Percentiles rank a stretch among this genome's conserved stretches.
Evolutionary conservation across 1,140 invertebrate genomes (phyloP).

Genomic region (Oryzaephilus surinamensis): DNA sequence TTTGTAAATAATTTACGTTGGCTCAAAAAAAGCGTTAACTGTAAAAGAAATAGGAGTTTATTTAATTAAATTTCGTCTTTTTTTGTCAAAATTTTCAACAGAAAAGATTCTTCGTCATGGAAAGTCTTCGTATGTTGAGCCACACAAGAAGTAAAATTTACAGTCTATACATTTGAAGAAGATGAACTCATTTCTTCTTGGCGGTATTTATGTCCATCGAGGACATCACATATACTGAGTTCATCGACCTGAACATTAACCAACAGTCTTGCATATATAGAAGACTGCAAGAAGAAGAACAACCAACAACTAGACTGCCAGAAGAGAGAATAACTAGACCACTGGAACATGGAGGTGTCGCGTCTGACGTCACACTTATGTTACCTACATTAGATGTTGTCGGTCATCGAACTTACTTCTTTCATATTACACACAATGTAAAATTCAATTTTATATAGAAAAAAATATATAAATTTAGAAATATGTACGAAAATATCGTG

Average conservation of each 20-base stretch:
- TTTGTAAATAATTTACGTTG: too few relatives aligned
- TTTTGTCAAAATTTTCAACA: too few relatives aligned
- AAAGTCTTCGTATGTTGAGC: too few relatives aligned
- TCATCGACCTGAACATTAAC: slow-evolving; percentile 15
- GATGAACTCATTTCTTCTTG: slow-evolving; percentile 21
- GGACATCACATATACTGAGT: slow-evolving; percentile 20
- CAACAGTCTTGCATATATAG: slow-evolving; percentile 10
- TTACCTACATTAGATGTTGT: slow-evolving; percentile 26
- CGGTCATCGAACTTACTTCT: slow-evolving; percentile 22
- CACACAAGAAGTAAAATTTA: slow-evolving; percentile 4
- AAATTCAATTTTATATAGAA: too few relatives aligned
- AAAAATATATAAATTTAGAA: too few relatives aligned
- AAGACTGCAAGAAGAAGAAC: slow-evolving; percentile 12
- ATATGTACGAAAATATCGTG: too few relatives aligned
- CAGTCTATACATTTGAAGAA: slow-evolving; percentile 10
- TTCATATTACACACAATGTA: too few relatives aligned
- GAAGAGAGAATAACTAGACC: slow-evolving; percentile 25
- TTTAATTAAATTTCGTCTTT: too few relatives aligned
- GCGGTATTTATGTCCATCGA: slow-evolving; percentile 16
- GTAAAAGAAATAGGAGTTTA: too few relatives aligned
- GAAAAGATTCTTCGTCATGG: neutral
- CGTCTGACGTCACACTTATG: slow-evolving; percentile 25
- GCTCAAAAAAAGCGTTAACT: too few relatives aligned
- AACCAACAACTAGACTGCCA: slow-evolving; percentile 19
- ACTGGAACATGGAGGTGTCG: slow-evolving; percentile 29